phyloP scores from a whole-genome alignment of 2,888 invertebrate species.

The Anarsia innoxiella region DNA sequence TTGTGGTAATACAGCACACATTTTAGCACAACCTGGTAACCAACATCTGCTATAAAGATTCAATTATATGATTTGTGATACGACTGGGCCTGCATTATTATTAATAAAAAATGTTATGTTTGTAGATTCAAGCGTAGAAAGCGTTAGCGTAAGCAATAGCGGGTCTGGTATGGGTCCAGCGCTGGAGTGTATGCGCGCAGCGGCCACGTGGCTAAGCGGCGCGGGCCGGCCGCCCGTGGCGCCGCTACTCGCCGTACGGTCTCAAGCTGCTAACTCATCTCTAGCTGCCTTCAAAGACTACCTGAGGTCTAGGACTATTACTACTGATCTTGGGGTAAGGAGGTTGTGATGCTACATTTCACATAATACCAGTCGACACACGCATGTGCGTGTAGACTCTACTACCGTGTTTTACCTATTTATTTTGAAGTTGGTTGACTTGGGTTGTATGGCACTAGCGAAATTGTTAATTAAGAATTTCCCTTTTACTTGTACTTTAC shows the following conservation, averaged over 20 bases:
- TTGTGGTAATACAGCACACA: too few relatives aligned
- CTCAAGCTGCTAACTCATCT: constrained; percentile 83
- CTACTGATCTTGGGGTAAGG: constrained; percentile 75
- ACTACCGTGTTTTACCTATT: too few relatives aligned
- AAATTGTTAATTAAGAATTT: too few relatives aligned
- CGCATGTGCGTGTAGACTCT: too few relatives aligned
- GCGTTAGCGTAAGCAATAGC: constrained; percentile 45
- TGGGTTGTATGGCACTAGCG: neutral
- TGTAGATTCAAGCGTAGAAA: constrained; percentile 68
- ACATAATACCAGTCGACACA: too few relatives aligned
- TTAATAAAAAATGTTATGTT: too few relatives aligned
- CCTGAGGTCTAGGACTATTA: constrained; percentile 84
- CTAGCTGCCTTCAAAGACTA: constrained; percentile 86
- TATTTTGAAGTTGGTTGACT: neutral
- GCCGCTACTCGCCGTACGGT: constrained; percentile 73
- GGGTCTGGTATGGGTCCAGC: constrained; percentile 23
- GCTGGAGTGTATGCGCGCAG: constrained; percentile 82
- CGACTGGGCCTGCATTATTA: too few relatives aligned
- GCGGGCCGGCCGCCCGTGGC: constrained; percentile 49
- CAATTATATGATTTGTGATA: too few relatives aligned
- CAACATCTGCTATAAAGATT: too few relatives aligned
- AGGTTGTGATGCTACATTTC: too few relatives aligned
- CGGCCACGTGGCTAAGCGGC: constrained; percentile 90
- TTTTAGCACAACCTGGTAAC: too few relatives aligned
- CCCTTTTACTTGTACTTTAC: too few relatives aligned